Conservation (phyloP, 2,888 invertebrate genomes). For the Invenusta paracnida region DNA sequence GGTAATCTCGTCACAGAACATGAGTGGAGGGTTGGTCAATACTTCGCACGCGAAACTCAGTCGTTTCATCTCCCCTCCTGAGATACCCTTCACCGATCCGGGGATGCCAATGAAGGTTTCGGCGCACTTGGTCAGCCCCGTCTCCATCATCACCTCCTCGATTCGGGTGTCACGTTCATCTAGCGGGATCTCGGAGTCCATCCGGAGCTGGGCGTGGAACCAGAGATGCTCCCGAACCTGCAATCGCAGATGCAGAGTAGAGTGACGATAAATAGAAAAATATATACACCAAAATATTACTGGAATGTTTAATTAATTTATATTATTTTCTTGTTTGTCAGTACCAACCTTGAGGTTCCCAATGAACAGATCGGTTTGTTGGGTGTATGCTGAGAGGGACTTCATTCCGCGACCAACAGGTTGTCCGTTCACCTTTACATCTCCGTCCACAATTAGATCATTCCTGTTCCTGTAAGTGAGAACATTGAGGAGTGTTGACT, state of each 20-base stretch:
- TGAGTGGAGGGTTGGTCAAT: constrained; percentile 40
- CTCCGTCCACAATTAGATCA: constrained; percentile 39
- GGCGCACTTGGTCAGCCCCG: constrained; percentile 76
- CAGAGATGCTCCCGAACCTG: constrained; percentile 75
- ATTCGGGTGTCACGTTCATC: constrained; percentile 69
- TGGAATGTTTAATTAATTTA: too few relatives aligned
- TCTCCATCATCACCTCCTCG: constrained; percentile 69
- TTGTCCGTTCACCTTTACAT: constrained; percentile 45
- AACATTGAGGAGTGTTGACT: constrained; percentile 79
- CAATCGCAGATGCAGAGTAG: too few relatives aligned
- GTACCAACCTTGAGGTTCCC: constrained; percentile 69
- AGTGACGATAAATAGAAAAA: too few relatives aligned
- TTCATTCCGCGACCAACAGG: constrained; percentile 73
- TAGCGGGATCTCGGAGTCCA: constrained; percentile 69
- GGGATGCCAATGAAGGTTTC: constrained; percentile 78
- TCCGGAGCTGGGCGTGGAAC: constrained; percentile 76
- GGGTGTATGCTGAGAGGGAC: constrained; percentile 76
- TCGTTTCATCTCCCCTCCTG: constrained; percentile 90
- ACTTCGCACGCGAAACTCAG: constrained; percentile 87
- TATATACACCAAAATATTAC: too few relatives aligned
- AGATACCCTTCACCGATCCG: constrained; percentile 76
- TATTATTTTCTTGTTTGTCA: too few relatives aligned
- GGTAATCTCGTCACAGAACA: constrained; percentile 42
- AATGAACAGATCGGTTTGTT: constrained; percentile 83
- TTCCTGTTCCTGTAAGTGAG: constrained; percentile 69